Base-by-base conservation (phyloP, 1,140 invertebrate species). In the Drosophila prosaltans region DNA sequence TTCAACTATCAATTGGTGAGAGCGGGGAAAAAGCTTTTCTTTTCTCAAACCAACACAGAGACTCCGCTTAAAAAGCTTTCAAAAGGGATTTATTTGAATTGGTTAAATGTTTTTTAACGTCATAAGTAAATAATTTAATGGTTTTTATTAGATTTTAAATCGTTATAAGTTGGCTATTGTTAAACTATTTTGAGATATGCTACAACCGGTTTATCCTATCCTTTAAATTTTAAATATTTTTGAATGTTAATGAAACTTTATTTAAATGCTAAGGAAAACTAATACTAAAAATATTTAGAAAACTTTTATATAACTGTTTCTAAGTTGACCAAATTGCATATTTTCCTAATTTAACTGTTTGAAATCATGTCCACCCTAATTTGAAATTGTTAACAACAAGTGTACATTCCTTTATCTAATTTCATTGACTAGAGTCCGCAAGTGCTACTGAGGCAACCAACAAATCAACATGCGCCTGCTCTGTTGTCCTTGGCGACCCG, bases 391-490 rank as follows among this genome's bases (percentile, higher is more conserved):
- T 48, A 21, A 36, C 65, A 74, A 65, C 65, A 73, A 83, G 57
- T 73, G 77, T 66, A 51, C 24, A 51, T 51, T 51, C 45, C 45
- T 30, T 57, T 3, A 11, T 32, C 10, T n/a, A 6, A 57, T 40
- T 59, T 59, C 32, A 59, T 59, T 68, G 41, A 67, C 41, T 10
- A 24, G 7, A 24, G 7, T 11, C 28, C 28, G 32, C 6, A 2
- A 28, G 26, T 51, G 74, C 62, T 77, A 39, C 64, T 67, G 48
- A 2, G 54, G 64, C 43, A 75, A 72, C 67, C 65, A 86, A 89
- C 84, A 89, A 88, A 43, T 78, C 43, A 43, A 40, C 51, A 55
- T 86, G 83, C 83, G 83, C 76, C 67, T 86, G 83, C 82, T 88
- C 80, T n/a, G 83, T 86, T 60, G 80, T 69, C 80, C 68, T 57